A percentile compares a stretch with the other conserved stretches of the same genome.
These are phyloP conservation scores for Eriocheir sinensis DNA, from an alignment of 1,140 invertebrate genomes.

Conservation along the genomic window DNA sequence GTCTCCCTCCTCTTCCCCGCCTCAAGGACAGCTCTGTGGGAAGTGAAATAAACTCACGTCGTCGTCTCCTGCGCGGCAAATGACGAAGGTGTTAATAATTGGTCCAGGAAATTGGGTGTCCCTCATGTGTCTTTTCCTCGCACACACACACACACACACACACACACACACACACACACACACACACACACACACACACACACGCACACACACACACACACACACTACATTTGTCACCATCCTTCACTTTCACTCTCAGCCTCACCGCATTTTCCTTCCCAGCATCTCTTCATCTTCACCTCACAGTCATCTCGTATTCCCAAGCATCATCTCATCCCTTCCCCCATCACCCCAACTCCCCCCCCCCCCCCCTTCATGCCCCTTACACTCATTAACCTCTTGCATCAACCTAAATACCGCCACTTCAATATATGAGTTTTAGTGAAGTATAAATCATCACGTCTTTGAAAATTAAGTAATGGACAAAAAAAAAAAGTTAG, in stretches of 20 bases:
- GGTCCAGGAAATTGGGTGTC: background rate
- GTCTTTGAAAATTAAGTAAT: too few species aligned
- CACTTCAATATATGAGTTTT: too few species aligned
- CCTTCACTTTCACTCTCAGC: too few species aligned
- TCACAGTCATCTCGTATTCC: too few species aligned
- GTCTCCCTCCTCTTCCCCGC: background rate
- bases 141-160: background rate
- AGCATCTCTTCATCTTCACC: too few species aligned
- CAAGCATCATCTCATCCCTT: too few species aligned
- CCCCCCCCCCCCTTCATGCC: too few species aligned
- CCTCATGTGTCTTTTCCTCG: background rate
- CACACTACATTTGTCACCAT: background rate
- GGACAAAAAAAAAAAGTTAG: too few species aligned
- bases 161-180: slow-evolving; percentile 4
- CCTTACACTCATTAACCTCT: too few species aligned
- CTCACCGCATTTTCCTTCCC: background rate
- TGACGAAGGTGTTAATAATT: background rate
- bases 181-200: background rate
- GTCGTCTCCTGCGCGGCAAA: background rate
- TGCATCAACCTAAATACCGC: too few species aligned
- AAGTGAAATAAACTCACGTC: background rate
- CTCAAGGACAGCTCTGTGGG: background rate
- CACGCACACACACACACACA: slow-evolving; percentile 7
- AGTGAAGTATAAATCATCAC: too few species aligned
- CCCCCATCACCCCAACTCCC: too few species aligned